These are phyloP conservation scores for Cercopithecus hamlyni DNA, from an alignment of 2,797 vertebrate species.

Conservation along the genomic window DNA sequence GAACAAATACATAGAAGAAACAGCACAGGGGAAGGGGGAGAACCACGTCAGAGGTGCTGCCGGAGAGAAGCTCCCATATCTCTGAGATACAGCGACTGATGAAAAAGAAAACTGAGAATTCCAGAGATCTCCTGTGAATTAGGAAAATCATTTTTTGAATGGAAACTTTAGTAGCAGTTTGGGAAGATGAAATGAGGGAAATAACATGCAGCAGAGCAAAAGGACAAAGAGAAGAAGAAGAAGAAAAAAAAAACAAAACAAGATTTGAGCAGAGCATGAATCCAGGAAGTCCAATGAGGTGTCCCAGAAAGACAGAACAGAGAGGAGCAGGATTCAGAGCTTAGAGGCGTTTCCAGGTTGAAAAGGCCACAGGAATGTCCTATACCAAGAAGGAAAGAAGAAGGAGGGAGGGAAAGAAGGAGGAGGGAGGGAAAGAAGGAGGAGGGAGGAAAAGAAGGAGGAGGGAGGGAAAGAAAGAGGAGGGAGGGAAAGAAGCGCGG, in stretches of 20 bases:
- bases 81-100: too few species aligned
- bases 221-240: not conserved
- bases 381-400: not conserved
- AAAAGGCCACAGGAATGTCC: not conserved
- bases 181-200: not conserved
- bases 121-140: not conserved
- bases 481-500: too few species aligned
- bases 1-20: not conserved
- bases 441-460: too few species aligned
- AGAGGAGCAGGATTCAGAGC: not conserved
- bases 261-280: not conserved
- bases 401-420: too few species aligned
- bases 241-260: too few species aligned
- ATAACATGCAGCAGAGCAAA: too few species aligned
- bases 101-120: not conserved
- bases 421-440: too few species aligned
- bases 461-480: too few species aligned
- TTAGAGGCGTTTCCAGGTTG: not conserved
- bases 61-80: too few species aligned
- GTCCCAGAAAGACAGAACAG: not conserved
- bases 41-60: too few species aligned
- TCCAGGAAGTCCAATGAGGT: not conserved
- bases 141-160: not conserved
- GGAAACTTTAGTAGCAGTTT: not conserved
- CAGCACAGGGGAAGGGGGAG: not conserved